Evolutionary conservation across 2,888 invertebrate genomes (phyloP).

Genomic region (Toxonevra muliebris): DNA sequence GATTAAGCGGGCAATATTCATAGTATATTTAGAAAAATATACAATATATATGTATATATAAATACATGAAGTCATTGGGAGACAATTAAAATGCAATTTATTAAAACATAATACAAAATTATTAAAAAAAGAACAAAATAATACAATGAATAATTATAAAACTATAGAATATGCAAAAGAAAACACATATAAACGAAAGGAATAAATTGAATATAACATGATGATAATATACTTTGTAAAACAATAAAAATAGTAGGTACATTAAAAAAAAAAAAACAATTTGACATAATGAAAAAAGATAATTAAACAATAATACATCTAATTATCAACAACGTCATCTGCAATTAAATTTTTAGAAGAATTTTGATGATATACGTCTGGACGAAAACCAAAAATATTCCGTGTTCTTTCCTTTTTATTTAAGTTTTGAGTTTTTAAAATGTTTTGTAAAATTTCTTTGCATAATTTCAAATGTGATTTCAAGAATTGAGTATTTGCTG

Average conservation of each 20-base stretch:
- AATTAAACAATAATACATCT: neutral
- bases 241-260: neutral
- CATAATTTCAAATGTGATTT: slow-evolving; percentile 16
- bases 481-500: slow-evolving; percentile 8
- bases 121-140: no score
- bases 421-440: neutral
- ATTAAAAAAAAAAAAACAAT: neutral
- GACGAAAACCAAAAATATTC: slow-evolving; percentile 12
- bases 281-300: neutral
- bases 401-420: neutral
- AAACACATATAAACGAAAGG: no score
- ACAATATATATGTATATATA: no score
- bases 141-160: no score
- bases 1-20: no score
- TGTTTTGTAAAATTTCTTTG: slow-evolving; percentile 8
- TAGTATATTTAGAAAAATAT: no score
- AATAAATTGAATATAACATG: no score
- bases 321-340: neutral
- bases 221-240: no score
- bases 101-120: no score
- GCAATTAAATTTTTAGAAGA: neutral
- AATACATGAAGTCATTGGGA: no score
- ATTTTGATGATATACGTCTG: neutral
- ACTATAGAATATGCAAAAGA: no score
- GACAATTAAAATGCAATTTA: no score